Evolutionary conservation across 2,888 invertebrate species (phyloP), one percentile per base, ranked within the genome.

Genomic region (Mythimna lalbum): DNA sequence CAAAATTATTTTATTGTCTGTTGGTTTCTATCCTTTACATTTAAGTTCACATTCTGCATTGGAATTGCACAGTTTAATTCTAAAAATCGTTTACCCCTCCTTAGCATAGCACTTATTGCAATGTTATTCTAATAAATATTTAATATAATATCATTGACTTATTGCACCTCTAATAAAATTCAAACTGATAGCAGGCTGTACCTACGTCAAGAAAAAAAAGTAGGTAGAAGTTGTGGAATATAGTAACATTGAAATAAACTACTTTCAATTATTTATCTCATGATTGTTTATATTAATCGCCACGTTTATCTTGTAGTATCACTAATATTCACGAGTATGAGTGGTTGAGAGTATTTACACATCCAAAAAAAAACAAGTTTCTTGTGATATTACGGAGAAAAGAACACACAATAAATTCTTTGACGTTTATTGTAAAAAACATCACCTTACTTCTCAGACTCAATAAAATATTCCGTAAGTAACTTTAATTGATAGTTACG

Each of bases 271-370:
- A 60, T 55, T n/a, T 55, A 60, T 74, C 75, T 57, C 36, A 55
- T 57, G 33, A 49, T 57, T 63, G 57, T 65, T 69, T 74, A 69
- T 47, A 27, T 43, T 33, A 53, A 21, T 27, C 49, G 14, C 53
- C 47, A 63, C 21, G 55, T 31, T 74, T 61, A 73, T 64, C 73
- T 68, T 55, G 52, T 52, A 63, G 9, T 63, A 33, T 55, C 9
- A 39, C 14, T 9, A 39, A 21, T 71, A 39, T 63, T 36, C 65
- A 55, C 49, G 19, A 53, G 39, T 9, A 10, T 36, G 7, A 36
- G 10, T 9, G 36, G 7, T 33, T 33, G 6, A 9, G 23, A 33
- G 23, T 6, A 14, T 63, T 63, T 43, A 27, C 27, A 27, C 27
- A 27, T 27, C 27, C 27, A 27, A 27, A 27, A 27, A 6, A 17